Percentiles rank a stretch among this genome's conserved stretches.
These are phyloP conservation scores for Adineta ricciae DNA, from an alignment of 2,888 invertebrate genomes.

Conservation along the genomic window DNA sequence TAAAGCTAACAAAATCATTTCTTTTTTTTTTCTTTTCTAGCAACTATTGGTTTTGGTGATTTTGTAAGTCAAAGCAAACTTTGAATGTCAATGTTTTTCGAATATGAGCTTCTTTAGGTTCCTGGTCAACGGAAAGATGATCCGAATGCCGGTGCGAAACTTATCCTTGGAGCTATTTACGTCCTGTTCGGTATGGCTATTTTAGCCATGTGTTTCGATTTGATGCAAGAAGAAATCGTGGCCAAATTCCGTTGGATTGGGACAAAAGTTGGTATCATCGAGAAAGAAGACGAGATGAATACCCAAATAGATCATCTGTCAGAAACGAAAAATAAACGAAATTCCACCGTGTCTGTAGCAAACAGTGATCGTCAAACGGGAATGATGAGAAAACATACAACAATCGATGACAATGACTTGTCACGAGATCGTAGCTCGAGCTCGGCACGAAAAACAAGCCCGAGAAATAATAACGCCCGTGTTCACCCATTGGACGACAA, in stretches of 20 bases:
- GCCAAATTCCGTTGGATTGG: slow-evolving; percentile 46
- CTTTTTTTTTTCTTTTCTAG: slow-evolving; percentile 36
- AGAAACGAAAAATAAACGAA: not conserved
- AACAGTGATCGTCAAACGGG: not conserved
- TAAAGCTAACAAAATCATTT: not conserved
- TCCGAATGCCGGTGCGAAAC: slow-evolving; percentile 23
- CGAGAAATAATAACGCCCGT: not conserved
- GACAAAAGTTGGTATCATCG: slow-evolving; percentile 30
- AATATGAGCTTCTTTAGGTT: not conserved
- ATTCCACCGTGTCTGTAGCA: not conserved
- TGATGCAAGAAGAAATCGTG: slow-evolving; percentile 50
- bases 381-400: not conserved
- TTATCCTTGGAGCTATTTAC: slow-evolving; percentile 35
- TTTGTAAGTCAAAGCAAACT: slow-evolving; percentile 10
- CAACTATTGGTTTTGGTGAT: slow-evolving; percentile 44
- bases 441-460: not conserved
- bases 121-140: slow-evolving; percentile 31
- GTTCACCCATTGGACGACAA: not conserved
- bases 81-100: not conserved
- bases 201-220: slow-evolving; percentile 49
- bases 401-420: not conserved
- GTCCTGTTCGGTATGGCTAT: slow-evolving; percentile 47
- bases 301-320: not conserved
- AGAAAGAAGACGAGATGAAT: not conserved
- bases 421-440: not conserved